Percentiles rank a stretch among this genome's conserved stretches.
Evolutionary conservation across 2,888 invertebrate genomes (phyloP).

Genomic region (Ormyrus rosae): DNA sequence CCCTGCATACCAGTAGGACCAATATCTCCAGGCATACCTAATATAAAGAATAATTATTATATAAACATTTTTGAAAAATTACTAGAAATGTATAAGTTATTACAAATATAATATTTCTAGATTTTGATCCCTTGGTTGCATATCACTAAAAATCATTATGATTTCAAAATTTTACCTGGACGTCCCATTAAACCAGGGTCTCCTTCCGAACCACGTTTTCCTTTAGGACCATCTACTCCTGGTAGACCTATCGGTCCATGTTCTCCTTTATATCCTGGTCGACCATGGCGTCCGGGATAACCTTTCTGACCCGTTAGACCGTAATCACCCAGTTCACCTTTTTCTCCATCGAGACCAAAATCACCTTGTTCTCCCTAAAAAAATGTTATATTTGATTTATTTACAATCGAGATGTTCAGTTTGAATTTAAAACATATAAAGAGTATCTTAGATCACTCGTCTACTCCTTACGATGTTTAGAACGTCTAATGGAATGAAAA

Average conservation of each 20-base stretch:
- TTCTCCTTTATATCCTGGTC: slow-evolving; percentile 78
- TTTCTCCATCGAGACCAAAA: slow-evolving; percentile 76
- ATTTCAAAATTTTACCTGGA: slow-evolving; percentile 72
- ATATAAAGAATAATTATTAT: no score
- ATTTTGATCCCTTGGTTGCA: no score
- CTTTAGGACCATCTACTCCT: slow-evolving; percentile 74
- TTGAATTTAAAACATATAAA: no score
- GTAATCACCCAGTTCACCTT: slow-evolving; percentile 81
- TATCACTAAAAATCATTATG: neutral
- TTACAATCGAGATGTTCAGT: no score
- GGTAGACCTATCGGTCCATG: slow-evolving; percentile 73
- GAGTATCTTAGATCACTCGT: no score
- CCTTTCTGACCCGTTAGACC: slow-evolving; percentile 66
- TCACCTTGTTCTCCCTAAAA: slow-evolving; percentile 73
- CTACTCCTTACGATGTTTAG: no score
- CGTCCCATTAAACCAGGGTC: slow-evolving; percentile 77
- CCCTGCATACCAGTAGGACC: slow-evolving; percentile 76
- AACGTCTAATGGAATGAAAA: no score
- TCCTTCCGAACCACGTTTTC: slow-evolving; percentile 74
- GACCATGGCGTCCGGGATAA: slow-evolving; percentile 69
- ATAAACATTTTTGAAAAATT: neutral
- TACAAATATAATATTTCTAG: no score
- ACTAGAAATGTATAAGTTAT: no score
- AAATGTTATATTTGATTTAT: neutral
- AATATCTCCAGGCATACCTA: slow-evolving; percentile 72